phyloP scores from a whole-genome alignment of 2,113 vertebrate species.

The Tor tambroides region DNA sequence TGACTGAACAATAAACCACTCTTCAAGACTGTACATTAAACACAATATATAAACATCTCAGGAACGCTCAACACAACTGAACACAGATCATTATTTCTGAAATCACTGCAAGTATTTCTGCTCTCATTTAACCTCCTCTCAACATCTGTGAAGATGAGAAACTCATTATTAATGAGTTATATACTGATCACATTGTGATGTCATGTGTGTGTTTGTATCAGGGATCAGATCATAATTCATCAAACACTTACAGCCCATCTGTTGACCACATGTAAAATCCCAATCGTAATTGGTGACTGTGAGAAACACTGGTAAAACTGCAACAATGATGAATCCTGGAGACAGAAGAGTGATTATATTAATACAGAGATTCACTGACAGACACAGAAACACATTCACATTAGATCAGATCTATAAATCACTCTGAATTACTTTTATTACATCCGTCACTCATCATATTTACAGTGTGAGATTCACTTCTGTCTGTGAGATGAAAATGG shows the following conservation, averaged over 20 bases:
- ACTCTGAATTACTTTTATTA: too few species aligned
- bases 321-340: slow-evolving; percentile 1
- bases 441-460: too few species aligned
- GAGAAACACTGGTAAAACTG: neutral
- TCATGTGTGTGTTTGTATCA: neutral
- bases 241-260: neutral
- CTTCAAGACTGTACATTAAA: too few species aligned
- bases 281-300: neutral
- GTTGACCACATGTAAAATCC: rapidly evolving
- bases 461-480: too few species aligned
- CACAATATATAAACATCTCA: too few species aligned
- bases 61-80: too few species aligned
- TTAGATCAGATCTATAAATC: too few species aligned
- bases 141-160: neutral
- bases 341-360: neutral
- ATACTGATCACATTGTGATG: neutral
- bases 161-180: neutral
- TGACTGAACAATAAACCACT: too few species aligned
- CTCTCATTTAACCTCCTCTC: too few species aligned
- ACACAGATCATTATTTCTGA: too few species aligned
- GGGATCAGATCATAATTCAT: neutral
- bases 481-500: too few species aligned
- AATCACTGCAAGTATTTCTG: too few species aligned
- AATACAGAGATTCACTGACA: neutral
- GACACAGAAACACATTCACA: neutral